Percentiles rank a stretch among this genome's conserved stretches.
These are phyloP conservation scores for Diaprepes abbreviatus DNA, from an alignment of 2,888 invertebrate species.

Conservation along the genomic window DNA sequence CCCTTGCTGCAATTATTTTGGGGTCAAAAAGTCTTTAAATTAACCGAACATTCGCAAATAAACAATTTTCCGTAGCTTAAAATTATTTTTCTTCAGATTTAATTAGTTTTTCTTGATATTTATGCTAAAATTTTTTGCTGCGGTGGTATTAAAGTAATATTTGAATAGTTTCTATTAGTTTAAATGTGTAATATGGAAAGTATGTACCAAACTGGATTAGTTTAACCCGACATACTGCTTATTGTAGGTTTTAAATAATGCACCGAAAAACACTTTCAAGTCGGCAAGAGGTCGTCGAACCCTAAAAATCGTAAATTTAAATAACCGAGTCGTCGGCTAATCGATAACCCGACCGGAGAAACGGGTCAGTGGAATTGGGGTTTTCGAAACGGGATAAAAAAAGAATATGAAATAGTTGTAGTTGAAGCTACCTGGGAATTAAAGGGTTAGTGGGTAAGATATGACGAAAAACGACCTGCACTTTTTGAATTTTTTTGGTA, in stretches of 20 bases:
- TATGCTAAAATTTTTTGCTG: too few relatives aligned
- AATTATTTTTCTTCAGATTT: too few relatives aligned
- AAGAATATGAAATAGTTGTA: background rate
- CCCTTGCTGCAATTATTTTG: too few relatives aligned
- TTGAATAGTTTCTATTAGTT: too few relatives aligned
- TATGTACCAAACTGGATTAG: background rate
- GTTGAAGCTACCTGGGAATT: background rate
- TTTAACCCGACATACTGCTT: conserved; percentile 9
- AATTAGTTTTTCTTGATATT: too few relatives aligned
- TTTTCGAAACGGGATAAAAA: conserved; percentile 26
- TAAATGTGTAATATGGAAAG: too few relatives aligned
- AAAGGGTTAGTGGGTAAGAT: background rate
- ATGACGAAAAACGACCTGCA: too few relatives aligned
- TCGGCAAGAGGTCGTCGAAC: conserved; percentile 39
- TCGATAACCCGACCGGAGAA: conserved; percentile 45
- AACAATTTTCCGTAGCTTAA: too few relatives aligned
- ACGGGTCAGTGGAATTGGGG: conserved; percentile 43
- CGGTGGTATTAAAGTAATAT: too few relatives aligned
- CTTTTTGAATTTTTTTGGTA: too few relatives aligned
- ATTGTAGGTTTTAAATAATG: conserved; percentile 24
- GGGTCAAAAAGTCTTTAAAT: too few relatives aligned
- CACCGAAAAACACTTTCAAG: conserved; percentile 22
- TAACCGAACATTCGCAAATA: too few relatives aligned
- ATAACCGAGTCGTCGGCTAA: conserved; percentile 38
- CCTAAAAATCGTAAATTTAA: conserved; percentile 40